Evolutionary conservation across 1,140 invertebrate genomes (phyloP), one percentile per base, ranked within the genome.

Genomic region (Drosophila mayri): DNA sequence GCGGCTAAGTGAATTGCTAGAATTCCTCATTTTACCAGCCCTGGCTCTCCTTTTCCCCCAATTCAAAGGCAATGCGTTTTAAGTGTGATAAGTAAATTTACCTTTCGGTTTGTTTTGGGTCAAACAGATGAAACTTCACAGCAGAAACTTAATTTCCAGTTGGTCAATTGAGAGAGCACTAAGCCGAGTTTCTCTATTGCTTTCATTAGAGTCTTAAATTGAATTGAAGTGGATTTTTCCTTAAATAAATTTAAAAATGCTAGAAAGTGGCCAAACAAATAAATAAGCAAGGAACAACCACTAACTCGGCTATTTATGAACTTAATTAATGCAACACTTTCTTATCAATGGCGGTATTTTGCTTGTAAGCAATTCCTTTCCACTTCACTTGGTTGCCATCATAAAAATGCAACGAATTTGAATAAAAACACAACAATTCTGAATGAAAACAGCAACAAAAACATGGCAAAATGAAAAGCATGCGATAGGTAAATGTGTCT

Each of bases 381-480:
- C 80, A 71, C 67, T 61, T 87, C 73, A 64, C 47, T 63, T 79
- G 55, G 79, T 75, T 65, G 63, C 65, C 59, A 58, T 59, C 63
- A 80, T 60, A 66, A 76, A 87, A 88, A 88, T 84, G 80, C 84
- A 88, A 73, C 83, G 75, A 61, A 84, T 87, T 81, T 86, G 68
- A 88, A 88, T 88, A 76, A 43, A 71, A 82, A 57, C 58, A 54
- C 63, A 65, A 50, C 52, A 75, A 61, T 18, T 30, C 12, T 35
- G 62, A 30, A 46, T 46, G 20, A 20, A 12, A 46, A 25, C 20
- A 25, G 22, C 12, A 46, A 44, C 14, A 46, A 64, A 41, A 28
- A 18, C 14, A 35, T 11, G 20, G 35, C 52, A 1, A 12, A 28
- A 46, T 25, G 30, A 41, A 59, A 30, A 32, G 35, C 68, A 72